Base-by-base conservation (phyloP, 2,113 vertebrate genomes). In the Oplegnathus fasciatus region DNA sequence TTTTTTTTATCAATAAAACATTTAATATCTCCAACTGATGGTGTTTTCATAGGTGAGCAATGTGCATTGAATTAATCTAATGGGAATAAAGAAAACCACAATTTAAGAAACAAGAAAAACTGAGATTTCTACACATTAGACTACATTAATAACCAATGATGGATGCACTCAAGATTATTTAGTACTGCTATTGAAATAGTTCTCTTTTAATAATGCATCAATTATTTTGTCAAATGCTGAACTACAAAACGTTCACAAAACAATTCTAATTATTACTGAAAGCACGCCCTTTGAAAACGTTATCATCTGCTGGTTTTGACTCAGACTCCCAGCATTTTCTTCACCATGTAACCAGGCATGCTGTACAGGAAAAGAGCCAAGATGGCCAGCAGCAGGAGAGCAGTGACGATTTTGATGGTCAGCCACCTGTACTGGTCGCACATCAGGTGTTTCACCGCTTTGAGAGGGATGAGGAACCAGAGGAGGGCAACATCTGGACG, bases 381-480 rank as follows among this genome's bases (percentile, higher is more conserved):
- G 95, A 99, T 97, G 84, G 97, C 94, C 86, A 98, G 89, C 6
- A 96, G 91, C 83, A 99, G 85, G 44, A 99, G 93, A 2, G 94
- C 97, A 87, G 97, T 87, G 83, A 98, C 91, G 0, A 98, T 97
- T 94, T 99, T 98, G 95, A 99, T 96, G 95, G 98, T 97, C 60
- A 99, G 97, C 98, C 98, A 99, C 94, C 98, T 97, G 96, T 99
- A 99, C 80, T 97, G 96, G 6, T 96, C 97, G 90, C 98, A 99
- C 88, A 99, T 93, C 93, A 99, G 97, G 95, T 99, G 96, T 90
- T 97, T 97, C 70, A 97, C 97, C 84, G 98, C 98, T 92, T 98
- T 98, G 86, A 99, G 95, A 0, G 97, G 98, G 88, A 97, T 99
- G 89, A 99, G 96, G 96, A 99, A 99, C 98, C 98, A 99, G 90